phyloP scores from a whole-genome alignment of 2,113 vertebrate genomes.

The Phoxinus phoxinus region DNA sequence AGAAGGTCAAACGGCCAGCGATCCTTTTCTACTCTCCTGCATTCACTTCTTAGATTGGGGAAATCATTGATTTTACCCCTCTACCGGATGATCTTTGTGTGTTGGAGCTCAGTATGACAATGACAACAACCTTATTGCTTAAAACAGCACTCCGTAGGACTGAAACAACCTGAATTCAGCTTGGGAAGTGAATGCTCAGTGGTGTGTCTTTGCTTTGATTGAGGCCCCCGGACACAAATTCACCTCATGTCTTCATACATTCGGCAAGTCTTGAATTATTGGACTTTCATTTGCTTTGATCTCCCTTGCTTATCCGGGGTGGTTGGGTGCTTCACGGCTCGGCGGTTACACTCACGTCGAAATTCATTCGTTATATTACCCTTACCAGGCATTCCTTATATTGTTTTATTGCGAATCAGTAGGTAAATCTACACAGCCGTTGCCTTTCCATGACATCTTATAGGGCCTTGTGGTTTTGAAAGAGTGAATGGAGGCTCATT shows the following conservation, averaged over 20 bases:
- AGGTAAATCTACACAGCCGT: neutral
- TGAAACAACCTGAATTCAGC: constrained; percentile 57
- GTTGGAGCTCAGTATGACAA: constrained; percentile 79
- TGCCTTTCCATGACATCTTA: neutral
- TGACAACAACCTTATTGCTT: constrained; percentile 74
- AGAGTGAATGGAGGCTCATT: constrained; percentile 41
- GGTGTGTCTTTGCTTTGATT: constrained; percentile 46
- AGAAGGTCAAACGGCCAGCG: constrained; percentile 89
- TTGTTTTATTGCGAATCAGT: neutral
- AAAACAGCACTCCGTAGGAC: constrained; percentile 60
- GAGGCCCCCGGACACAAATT: constrained; percentile 38
- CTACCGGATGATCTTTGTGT: constrained; percentile 80
- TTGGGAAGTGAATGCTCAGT: constrained; percentile 46
- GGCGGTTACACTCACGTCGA: neutral
- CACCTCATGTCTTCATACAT: constrained; percentile 24
- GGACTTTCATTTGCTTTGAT: neutral
- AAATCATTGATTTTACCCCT: constrained; percentile 86
- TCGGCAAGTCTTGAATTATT: constrained; percentile 27
- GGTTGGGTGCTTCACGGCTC: neutral
- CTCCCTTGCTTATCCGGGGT: neutral
- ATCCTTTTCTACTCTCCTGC: constrained; percentile 82
- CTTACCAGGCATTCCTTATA: neutral
- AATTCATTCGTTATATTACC: constrained; percentile 13
- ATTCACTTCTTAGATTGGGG: constrained; percentile 81
- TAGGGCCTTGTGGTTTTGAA: constrained; percentile 26